These are phyloP conservation scores for Gallinago undulata DNA, from an alignment of 2,113 vertebrate genomes.

Conservation along the genomic window DNA sequence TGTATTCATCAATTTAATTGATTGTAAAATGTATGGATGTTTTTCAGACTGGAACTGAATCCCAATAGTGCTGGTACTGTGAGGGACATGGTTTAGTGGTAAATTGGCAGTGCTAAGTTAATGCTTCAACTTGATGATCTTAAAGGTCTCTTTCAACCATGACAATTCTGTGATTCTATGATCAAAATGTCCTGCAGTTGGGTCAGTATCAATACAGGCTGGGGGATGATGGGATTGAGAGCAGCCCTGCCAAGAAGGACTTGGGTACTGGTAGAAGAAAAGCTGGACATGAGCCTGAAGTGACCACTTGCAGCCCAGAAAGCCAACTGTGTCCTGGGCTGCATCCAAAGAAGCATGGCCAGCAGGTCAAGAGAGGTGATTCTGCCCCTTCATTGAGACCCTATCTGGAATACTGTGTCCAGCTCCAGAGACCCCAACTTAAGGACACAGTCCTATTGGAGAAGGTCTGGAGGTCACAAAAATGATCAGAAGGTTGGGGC, in stretches of 20 bases:
- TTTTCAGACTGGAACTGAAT: neutral
- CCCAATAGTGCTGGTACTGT: neutral
- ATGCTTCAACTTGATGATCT: neutral
- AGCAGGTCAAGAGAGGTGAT: neutral
- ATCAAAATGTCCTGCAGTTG: neutral
- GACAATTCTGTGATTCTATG: neutral
- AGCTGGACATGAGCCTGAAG: neutral
- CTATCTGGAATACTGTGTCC: neutral
- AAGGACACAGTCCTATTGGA: neutral
- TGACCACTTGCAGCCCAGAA: neutral
- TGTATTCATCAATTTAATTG: neutral
- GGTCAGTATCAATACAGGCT: neutral
- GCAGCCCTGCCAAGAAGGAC: neutral
- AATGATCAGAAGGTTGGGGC: neutral
- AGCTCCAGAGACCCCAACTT: neutral
- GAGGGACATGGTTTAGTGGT: neutral
- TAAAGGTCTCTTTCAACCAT: neutral
- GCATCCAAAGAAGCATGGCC: neutral
- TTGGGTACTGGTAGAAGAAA: neutral
- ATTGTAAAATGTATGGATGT: neutral
- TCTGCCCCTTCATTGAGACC: neutral
- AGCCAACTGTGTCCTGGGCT: neutral
- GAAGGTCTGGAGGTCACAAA: neutral
- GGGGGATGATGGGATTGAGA: neutral
- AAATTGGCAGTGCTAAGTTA: neutral